Evolutionary conservation across 2,888 invertebrate species (phyloP), one percentile per base, ranked within the genome.

Genomic region (Thereva nobilitata): DNA sequence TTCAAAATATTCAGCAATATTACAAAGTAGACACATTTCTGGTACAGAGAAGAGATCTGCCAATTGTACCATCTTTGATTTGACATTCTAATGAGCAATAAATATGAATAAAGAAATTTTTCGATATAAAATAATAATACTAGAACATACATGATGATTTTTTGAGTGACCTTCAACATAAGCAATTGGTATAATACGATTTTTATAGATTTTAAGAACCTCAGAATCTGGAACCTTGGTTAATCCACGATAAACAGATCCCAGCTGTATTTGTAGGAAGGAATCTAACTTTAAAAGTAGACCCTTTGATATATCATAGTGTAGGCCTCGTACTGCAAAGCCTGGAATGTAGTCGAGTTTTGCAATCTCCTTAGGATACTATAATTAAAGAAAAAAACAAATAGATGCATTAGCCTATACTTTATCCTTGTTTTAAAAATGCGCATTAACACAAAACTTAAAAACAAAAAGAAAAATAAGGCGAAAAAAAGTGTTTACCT

Each of bases 31-130:
- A 71, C 93, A 90, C 90, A 97, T 95, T 85, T 97, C 97, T 38
- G 98, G 97, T 52, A 97, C 91, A 5, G 97, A 96, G 82, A 98
- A 98, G 64, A 97, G 82, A 83, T 98, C 98, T 4, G 97, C 95
- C 73, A 98, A 83, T 79, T 98, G 97, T 12, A 95, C 89, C 95
- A 98, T 95, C 80, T 89, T 89, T 1, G 87, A 74, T 70, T 77
- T 77, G 9, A 74, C 71, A 72, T 78, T 76, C 61, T 75, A 55
- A 55, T 45, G 55, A 55, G 50, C 45, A 64, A 70, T 47, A 55
- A n/a, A 47, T 56, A 65, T 66, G 61, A 64, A 45, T 9, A 49
- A 9, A 49, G 7, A n/a, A n/a, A n/a, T n/a, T n/a, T n/a, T n/a
- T n/a, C n/a, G n/a, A n/a, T n/a, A n/a, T n/a, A n/a, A n/a, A n/a